Evolutionary conservation across 2,113 vertebrate genomes (phyloP).

Genomic region (Tragelaphus strepsiceros): DNA sequence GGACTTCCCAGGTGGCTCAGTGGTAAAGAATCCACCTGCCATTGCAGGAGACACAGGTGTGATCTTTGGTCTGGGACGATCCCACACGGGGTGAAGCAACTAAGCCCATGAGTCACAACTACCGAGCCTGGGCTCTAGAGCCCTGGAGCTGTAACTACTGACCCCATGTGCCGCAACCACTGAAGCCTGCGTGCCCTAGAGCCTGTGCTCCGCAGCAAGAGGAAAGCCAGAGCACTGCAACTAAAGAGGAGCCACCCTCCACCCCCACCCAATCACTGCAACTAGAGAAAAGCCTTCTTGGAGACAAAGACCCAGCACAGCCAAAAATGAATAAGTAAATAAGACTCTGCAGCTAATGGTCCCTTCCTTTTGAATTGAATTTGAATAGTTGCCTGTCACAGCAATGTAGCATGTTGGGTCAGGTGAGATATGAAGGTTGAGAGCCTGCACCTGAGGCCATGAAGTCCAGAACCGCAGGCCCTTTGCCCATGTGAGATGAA

Average conservation of each 20-base stretch:
- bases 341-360: rapidly evolving
- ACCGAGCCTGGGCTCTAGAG: background rate
- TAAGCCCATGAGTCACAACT: rapidly evolving
- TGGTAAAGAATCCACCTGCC: background rate
- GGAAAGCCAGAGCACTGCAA: background rate
- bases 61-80: background rate
- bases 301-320: background rate
- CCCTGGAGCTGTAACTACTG: background rate
- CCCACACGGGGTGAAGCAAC: rapidly evolving
- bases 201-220: background rate
- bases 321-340: background rate
- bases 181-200: background rate
- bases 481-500: background rate
- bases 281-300: background rate
- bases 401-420: rapidly evolving
- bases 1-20: background rate
- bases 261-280: background rate
- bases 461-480: rapidly evolving
- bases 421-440: rapidly evolving
- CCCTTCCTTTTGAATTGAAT: background rate
- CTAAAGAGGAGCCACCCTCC: background rate
- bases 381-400: background rate
- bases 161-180: rapidly evolving
- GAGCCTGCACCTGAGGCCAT: rapidly evolving
- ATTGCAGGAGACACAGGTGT: background rate